A percentile compares a stretch with the other conserved stretches of the same genome.
Conservation (phyloP, 1,140 invertebrate species). For the Drosophila micromelanica region DNA sequence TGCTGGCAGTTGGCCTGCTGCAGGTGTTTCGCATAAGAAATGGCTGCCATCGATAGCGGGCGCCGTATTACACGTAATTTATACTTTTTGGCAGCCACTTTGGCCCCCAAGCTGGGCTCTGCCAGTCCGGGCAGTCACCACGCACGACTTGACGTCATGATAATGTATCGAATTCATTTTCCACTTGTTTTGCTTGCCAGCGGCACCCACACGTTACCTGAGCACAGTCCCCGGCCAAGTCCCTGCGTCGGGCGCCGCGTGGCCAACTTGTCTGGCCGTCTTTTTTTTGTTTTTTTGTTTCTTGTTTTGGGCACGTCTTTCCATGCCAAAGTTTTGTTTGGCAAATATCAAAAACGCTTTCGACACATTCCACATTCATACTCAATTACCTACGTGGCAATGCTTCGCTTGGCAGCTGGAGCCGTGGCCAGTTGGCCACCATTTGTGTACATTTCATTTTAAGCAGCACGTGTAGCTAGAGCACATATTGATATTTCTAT, state of each 20-base stretch:
- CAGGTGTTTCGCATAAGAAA: conserved; percentile 80
- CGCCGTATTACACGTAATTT: conserved; percentile 72
- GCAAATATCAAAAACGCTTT: conserved; percentile 76
- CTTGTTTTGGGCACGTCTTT: conserved; percentile 19
- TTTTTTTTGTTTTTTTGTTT: background rate
- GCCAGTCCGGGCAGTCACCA: conserved; percentile 40
- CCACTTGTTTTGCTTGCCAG: conserved; percentile 78
- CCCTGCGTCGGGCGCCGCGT: conserved; percentile 5
- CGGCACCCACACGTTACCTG: conserved; percentile 25
- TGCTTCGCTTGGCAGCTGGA: conserved; percentile 19
- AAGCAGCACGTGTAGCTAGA: background rate
- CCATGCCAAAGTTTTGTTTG: conserved; percentile 66
- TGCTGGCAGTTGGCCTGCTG: conserved; percentile 37
- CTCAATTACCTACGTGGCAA: conserved; percentile 78
- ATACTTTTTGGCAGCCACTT: conserved; percentile 76
- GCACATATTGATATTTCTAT: conserved; percentile 1
- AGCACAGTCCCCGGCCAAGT: background rate
- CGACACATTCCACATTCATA: conserved; percentile 80
- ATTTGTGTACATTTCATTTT: background rate
- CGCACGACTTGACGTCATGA: conserved; percentile 80
- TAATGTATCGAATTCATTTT: conserved; percentile 83
- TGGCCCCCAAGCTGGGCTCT: conserved; percentile 5
- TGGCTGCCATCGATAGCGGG: conserved; percentile 67
- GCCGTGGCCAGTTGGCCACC: conserved; percentile 40
- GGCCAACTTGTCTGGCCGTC: conserved; percentile 9